These are phyloP conservation scores for Chirona hameri DNA, from an alignment of 2,888 invertebrate genomes.

Conservation along the genomic window DNA sequence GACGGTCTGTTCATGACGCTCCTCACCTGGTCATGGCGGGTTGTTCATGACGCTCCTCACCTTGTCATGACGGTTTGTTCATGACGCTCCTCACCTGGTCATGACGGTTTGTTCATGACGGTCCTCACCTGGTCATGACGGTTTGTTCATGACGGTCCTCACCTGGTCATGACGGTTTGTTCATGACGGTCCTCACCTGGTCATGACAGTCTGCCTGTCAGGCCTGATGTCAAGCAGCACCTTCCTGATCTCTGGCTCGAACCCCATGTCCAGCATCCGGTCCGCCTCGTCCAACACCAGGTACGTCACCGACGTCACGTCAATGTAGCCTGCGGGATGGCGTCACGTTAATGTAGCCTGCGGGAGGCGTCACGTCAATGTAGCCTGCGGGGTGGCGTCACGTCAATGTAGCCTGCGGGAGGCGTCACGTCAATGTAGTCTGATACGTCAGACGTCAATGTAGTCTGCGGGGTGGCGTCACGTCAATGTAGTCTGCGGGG, in stretches of 20 bases:
- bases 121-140: no score
- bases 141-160: no score
- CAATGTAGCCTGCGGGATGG: constrained; percentile 49
- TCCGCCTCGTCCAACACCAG: constrained; percentile 88
- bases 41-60: no score
- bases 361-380: neutral
- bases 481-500: no score
- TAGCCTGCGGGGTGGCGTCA: neutral
- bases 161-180: no score
- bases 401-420: neutral
- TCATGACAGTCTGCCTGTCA: constrained; percentile 93
- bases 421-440: neutral
- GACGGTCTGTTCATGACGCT: no score
- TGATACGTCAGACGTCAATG: neutral
- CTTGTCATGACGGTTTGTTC: no score
- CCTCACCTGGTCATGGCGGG: no score
- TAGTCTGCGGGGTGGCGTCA: no score
- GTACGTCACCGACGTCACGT: constrained; percentile 75
- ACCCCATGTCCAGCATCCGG: constrained; percentile 58
- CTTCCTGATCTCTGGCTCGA: constrained; percentile 64
- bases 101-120: no score
- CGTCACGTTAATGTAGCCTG: neutral
- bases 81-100: no score
- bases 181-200: constrained; percentile 56
- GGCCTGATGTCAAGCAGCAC: constrained; percentile 75